Conservation (phyloP, 2,888 invertebrate genomes). For the Nudaria mundana region DNA sequence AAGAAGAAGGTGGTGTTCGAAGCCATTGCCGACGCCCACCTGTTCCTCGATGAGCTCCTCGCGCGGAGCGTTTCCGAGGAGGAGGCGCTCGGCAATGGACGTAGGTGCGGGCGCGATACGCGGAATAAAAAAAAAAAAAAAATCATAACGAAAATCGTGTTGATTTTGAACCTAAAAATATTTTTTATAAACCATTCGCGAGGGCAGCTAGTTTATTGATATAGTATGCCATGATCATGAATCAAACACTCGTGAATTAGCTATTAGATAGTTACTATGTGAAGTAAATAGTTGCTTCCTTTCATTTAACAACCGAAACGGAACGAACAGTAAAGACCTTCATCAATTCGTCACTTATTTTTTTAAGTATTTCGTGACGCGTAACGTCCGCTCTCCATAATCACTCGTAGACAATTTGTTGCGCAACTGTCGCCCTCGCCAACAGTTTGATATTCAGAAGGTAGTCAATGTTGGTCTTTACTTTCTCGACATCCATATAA, state of each 20-base stretch:
- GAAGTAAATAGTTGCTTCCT: constrained; percentile 30
- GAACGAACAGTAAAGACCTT: constrained; percentile 30
- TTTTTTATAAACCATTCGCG: too few relatives aligned
- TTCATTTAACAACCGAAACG: constrained; percentile 28
- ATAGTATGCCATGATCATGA: constrained; percentile 50
- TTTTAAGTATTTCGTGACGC: constrained; percentile 49
- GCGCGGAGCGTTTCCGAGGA: too few relatives aligned
- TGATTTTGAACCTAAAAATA: too few relatives aligned
- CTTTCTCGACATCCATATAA: constrained; percentile 68
- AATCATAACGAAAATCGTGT: too few relatives aligned
- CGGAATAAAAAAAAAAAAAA: too few relatives aligned
- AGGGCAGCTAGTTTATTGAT: constrained; percentile 56
- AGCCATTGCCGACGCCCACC: too few relatives aligned
- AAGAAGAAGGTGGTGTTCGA: too few relatives aligned
- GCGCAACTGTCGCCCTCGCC: constrained; percentile 56
- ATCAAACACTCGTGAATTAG: constrained; percentile 23
- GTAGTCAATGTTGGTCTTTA: constrained; percentile 55
- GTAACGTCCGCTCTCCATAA: constrained; percentile 62
- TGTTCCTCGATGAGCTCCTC: too few relatives aligned
- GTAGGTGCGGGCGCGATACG: too few relatives aligned
- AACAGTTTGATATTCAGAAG: constrained; percentile 64
- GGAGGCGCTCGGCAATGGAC: too few relatives aligned
- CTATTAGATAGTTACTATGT: too few relatives aligned
- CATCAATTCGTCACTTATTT: constrained; percentile 44
- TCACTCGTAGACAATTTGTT: constrained; percentile 58